phyloP scores from a whole-genome alignment of 2,113 vertebrate species.

The Notarius lentiginosus region DNA sequence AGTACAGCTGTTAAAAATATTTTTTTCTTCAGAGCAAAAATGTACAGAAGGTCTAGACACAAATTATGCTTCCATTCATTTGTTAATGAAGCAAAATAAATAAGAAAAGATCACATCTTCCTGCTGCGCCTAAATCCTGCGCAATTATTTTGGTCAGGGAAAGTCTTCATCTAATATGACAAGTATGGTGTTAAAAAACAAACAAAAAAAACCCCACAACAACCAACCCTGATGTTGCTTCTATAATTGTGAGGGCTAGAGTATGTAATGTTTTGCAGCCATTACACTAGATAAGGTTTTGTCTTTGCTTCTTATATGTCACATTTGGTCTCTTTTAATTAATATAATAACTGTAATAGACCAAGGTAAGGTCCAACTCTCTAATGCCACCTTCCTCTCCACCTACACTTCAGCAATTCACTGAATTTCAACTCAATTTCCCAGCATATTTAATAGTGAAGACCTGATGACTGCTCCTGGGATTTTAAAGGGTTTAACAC shows the following conservation, averaged over 20 bases:
- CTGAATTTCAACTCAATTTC: not conserved
- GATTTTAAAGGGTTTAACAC: not conserved
- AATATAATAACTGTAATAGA: not conserved
- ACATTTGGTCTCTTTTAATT: not conserved
- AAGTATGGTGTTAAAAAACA: not conserved
- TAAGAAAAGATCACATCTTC: not conserved
- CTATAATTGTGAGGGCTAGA: not conserved
- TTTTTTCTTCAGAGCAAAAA: not conserved
- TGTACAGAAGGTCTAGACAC: not conserved
- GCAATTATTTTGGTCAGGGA: not conserved
- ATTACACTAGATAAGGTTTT: not conserved
- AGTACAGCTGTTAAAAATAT: constrained; percentile 6
- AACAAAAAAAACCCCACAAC: not conserved
- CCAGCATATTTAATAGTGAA: not conserved
- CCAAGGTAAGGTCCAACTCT: not conserved
- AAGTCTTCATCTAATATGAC: not conserved
- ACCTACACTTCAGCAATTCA: constrained; percentile 1
- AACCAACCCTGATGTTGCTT: not conserved
- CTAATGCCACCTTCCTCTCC: too few relatives aligned
- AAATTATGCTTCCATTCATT: not conserved
- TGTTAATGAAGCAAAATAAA: not conserved
- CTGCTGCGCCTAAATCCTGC: not conserved
- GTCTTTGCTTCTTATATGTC: not conserved
- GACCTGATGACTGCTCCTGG: not conserved
- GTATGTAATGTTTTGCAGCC: not conserved